Base-by-base conservation (phyloP, 2,888 invertebrate species). In the Diaphora mendica region DNA sequence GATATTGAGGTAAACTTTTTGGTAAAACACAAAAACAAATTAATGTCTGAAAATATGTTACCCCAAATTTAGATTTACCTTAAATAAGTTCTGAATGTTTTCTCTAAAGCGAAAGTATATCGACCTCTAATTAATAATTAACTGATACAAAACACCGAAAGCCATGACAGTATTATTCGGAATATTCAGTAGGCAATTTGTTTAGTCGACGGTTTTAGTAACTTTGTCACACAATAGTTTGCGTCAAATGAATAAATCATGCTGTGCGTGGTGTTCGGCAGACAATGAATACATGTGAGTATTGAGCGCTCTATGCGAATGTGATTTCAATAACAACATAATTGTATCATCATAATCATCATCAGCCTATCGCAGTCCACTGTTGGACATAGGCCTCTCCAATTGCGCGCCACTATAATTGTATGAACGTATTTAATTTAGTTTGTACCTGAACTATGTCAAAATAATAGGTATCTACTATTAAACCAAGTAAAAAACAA, bases 221-320 rank as follows among this genome's bases (percentile, higher is more conserved):
- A 80, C 72, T 82, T 78, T 75, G 82, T 82, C 78, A 73, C 79
- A 85, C 86, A 86, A 85, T 86, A 85, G 84, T 84, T 84, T 80
- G 81, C 81, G 80, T 84, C 80, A 78, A 85, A 88, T 91, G 89
- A 90, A 91, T 90, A 89, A 91, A 90, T 87, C 87, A 91, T 89
- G 72, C 82, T 81, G 77, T 79, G 77, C 77, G 85, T 83, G 74
- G 74, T 70, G 74, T 79, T 84, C 80, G 84, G 80, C 83, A 82
- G 85, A 85, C 89, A 71, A 74, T 81, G 89, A 89, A 89, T 88
- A 89, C 83, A 86, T 86, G 82, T 85, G 88, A 86, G 89, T 90
- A 85, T 87, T 88, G 86, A 90, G 86, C 85, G 78, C 35, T 68
- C 70, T 78, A 84, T 79, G 77, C 78, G 79, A 75, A 84, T 81